Conservation (phyloP, 2,888 invertebrate genomes). For the Drosophila parthenogenetica region DNA sequence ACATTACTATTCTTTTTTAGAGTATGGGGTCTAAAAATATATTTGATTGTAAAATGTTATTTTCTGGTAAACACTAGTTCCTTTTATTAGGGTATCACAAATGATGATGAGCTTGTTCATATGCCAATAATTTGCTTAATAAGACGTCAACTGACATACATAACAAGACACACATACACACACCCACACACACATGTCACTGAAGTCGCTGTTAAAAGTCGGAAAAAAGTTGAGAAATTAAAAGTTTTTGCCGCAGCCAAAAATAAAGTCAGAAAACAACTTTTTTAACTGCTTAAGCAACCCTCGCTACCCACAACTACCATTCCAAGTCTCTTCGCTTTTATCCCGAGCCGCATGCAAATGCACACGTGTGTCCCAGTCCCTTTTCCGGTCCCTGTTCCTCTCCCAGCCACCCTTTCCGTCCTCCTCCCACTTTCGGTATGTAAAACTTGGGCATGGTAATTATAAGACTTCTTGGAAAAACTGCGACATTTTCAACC, state of each 20-base stretch:
- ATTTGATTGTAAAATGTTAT: too few relatives aligned
- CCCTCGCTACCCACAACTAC: background rate
- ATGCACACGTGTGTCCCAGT: too few relatives aligned
- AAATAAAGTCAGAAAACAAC: conserved; percentile 50
- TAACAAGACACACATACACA: background rate
- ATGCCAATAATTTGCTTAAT: conserved; percentile 51
- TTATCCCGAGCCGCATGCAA: background rate
- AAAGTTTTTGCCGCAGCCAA: conserved; percentile 56
- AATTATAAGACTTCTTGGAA: conserved; percentile 46
- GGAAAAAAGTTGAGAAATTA: conserved; percentile 69
- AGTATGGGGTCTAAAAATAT: too few relatives aligned
- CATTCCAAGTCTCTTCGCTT: background rate
- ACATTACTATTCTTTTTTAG: too few relatives aligned
- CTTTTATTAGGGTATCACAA: background rate
- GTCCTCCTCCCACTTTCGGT: background rate
- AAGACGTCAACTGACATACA: conserved; percentile 41
- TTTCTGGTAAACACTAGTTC: too few relatives aligned
- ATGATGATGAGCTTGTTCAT: conserved; percentile 10
- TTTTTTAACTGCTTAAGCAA: conserved; percentile 44
- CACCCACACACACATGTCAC: conserved; percentile 4
- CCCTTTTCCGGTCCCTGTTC: background rate
- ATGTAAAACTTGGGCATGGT: conserved; percentile 43
- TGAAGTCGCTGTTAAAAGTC: conserved; percentile 29
- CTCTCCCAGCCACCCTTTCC: too few relatives aligned
- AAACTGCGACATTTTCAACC: conserved; percentile 33